phyloP scores from a whole-genome alignment of 2,888 invertebrate genomes.

The Serripes groenlandicus region DNA sequence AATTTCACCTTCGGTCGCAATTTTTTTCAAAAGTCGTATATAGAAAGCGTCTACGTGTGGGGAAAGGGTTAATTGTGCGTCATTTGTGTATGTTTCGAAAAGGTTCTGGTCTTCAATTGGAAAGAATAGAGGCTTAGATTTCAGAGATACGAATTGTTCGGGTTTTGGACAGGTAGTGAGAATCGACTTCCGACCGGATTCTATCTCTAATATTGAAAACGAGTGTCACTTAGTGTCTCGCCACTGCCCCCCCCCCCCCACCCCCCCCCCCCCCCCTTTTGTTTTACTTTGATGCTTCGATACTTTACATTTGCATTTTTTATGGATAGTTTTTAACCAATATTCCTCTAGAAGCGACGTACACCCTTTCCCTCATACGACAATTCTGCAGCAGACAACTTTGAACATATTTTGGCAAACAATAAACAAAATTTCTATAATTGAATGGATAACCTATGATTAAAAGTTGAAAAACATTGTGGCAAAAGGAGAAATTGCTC shows the following conservation, averaged over 20 bases:
- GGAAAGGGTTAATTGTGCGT: background rate
- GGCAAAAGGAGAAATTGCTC: background rate
- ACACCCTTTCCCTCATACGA: too few species aligned
- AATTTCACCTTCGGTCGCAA: background rate
- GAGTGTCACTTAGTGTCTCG: background rate
- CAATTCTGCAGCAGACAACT: too few species aligned
- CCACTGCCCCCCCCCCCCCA: too few species aligned
- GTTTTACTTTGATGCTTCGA: too few species aligned
- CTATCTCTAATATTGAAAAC: background rate
- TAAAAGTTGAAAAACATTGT: background rate
- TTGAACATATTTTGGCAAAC: too few species aligned
- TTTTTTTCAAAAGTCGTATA: background rate
- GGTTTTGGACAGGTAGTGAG: background rate
- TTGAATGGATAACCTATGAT: too few species aligned
- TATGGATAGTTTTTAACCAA: too few species aligned
- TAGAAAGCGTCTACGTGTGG: background rate
- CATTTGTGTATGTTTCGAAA: background rate
- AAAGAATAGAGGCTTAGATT: too few species aligned
- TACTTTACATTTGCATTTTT: too few species aligned
- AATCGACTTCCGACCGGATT: background rate
- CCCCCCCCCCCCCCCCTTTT: too few species aligned
- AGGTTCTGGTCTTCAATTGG: background rate
- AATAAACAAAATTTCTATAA: too few species aligned
- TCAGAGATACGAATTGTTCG: background rate
- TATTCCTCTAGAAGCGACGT: too few species aligned